phyloP scores from a whole-genome alignment of 2,888 invertebrate genomes.

The Mimumesa dahlbomi region DNA sequence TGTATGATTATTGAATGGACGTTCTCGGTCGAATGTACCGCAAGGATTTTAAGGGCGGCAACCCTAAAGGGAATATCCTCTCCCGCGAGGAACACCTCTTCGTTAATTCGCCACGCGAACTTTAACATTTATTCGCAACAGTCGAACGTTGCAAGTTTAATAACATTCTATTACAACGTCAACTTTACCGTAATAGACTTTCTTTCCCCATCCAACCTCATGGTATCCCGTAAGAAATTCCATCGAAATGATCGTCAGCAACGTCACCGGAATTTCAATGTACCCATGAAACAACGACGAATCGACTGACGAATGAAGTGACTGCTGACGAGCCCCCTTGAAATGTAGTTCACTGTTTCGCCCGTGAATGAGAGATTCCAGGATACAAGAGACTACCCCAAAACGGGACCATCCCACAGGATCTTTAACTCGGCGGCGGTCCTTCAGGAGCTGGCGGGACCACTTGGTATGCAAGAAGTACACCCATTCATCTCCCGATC shows the following conservation, averaged over 20 bases:
- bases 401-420: slow-evolving; percentile 61
- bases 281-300: too few relatives aligned
- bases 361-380: slow-evolving; percentile 46
- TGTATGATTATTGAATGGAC: slow-evolving; percentile 71
- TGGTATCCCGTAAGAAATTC: too few relatives aligned
- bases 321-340: slow-evolving; percentile 36
- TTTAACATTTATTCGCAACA: too few relatives aligned
- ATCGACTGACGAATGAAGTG: slow-evolving; percentile 40
- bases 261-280: too few relatives aligned
- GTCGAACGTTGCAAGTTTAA: too few relatives aligned
- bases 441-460: slow-evolving; percentile 57
- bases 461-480: slow-evolving; percentile 79
- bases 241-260: too few relatives aligned
- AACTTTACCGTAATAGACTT: too few relatives aligned
- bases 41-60: slow-evolving; percentile 65
- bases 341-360: slow-evolving; percentile 30
- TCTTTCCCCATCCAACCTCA: too few relatives aligned
- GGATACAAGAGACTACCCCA: slow-evolving; percentile 45
- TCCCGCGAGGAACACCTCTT: neutral
- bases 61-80: slow-evolving; percentile 67
- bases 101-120: too few relatives aligned
- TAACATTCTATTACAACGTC: too few relatives aligned
- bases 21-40: slow-evolving; percentile 58
- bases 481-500: slow-evolving; percentile 80
- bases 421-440: slow-evolving; percentile 70